Evolutionary conservation across 1,140 invertebrate genomes (phyloP), one percentile per base, ranked within the genome.

Genomic region (Nomia melanderi): DNA sequence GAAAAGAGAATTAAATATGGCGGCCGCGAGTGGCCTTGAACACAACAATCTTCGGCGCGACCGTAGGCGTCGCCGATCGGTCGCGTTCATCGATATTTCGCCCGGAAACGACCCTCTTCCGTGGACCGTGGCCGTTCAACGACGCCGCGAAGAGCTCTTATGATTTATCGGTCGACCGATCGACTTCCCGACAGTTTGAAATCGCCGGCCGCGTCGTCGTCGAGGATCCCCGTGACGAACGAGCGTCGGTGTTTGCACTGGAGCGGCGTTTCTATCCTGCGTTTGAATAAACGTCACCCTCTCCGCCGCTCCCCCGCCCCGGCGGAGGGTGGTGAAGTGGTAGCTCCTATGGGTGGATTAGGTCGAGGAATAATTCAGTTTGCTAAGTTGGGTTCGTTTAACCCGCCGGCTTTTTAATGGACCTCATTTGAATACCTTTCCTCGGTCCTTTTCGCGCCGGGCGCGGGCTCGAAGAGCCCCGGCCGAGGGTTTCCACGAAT

Each of bases 351-450:
- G 57, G 57, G 11, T n/a, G 29, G 57, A 36, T 60, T 60, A 60
- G 57, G 31, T 60, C 29, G 57, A 23, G 20, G 57, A 60, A 60
- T 60, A 60, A 60, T 60, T 60, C 57, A 60, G 57, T 60, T 60
- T 60, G 57, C 57, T 60, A 60, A 60, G 31, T 60, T 36, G 31
- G 57, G 31, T 36, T 60, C 57, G 57, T 60, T 60, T 60, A 60
- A 36, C 57, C 57, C 31, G 31, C 31, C 36, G 57, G 57, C 57
- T 60, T 60, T 60, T 60, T 60, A 60, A 60, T 60, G 57, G 57
- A 60, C 31, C 57, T 60, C 57, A 60, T 60, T 60, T 60, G 57
- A 60, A 60, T 60, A 60, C 57, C 57, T 36, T 20, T 60, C 31
- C 57, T 31, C 57, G 57, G 20, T 60, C 31, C 31, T 36, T 36